phyloP scores from a whole-genome alignment of 2,113 vertebrate genomes.

The Condylura cristata region DNA sequence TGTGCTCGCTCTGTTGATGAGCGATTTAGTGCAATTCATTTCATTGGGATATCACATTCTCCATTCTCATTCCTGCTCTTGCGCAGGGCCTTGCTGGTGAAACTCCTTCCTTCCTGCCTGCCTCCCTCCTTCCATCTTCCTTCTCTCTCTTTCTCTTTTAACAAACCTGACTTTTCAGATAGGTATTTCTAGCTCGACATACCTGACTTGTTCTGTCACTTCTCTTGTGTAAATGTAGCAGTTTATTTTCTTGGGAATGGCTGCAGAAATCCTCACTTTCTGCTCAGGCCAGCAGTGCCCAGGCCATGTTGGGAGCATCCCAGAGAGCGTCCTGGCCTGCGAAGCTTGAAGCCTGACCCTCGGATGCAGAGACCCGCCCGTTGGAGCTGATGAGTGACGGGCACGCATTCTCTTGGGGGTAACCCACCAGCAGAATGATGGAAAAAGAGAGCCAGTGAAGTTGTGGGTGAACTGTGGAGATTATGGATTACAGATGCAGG shows the following conservation, averaged over 20 bases:
- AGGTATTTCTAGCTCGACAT: conserved; percentile 22
- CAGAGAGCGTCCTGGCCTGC: too few relatives aligned
- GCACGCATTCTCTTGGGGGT: not conserved
- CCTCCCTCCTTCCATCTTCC: not conserved
- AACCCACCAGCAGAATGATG: not conserved
- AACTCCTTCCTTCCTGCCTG: not conserved
- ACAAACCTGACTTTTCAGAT: conserved; percentile 30
- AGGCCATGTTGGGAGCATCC: too few relatives aligned
- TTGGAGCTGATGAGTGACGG: not conserved
- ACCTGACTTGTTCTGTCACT: not conserved
- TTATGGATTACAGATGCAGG: not conserved
- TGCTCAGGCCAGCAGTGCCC: not conserved
- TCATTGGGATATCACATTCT: not conserved
- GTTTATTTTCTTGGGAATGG: conserved; percentile 35
- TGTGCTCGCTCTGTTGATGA: not conserved
- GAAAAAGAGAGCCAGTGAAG: not conserved
- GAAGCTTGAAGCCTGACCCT: not conserved
- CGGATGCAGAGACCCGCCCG: fast-evolving
- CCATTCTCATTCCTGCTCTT: not conserved
- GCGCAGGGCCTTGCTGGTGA: not conserved
- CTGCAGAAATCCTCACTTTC: not conserved
- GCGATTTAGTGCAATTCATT: not conserved
- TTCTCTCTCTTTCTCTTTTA: not conserved
- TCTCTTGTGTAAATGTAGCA: not conserved
- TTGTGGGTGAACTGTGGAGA: not conserved